Percentiles rank a stretch among this genome's conserved stretches.
phyloP scores from a whole-genome alignment of 2,113 vertebrate genomes.

The Eclectus roratus region DNA sequence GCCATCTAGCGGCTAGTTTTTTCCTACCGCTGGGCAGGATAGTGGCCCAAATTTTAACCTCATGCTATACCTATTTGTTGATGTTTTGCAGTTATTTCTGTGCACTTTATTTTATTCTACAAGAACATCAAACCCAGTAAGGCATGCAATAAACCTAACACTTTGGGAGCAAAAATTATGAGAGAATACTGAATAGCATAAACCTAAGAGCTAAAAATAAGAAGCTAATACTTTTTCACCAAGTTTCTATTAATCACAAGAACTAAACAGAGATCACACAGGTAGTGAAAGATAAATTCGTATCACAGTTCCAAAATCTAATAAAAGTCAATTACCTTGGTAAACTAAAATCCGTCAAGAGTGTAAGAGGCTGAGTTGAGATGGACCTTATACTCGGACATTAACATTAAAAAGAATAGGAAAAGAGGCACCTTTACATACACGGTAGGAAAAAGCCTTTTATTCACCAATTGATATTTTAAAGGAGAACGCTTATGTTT shows the following conservation, averaged over 20 bases:
- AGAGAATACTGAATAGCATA: background rate
- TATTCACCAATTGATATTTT: slow-evolving; percentile 15
- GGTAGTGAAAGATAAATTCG: background rate
- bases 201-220: background rate
- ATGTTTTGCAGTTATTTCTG: background rate
- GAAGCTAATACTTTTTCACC: background rate
- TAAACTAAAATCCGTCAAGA: background rate
- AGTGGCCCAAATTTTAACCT: background rate
- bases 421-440: background rate
- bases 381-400: background rate
- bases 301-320: background rate
- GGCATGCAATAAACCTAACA: background rate
- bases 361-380: background rate
- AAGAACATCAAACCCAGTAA: background rate
- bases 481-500: background rate
- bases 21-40: background rate
- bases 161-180: background rate
- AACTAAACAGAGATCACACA: background rate
- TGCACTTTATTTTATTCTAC: background rate
- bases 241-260: background rate
- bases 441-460: slow-evolving; percentile 27
- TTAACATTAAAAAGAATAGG: background rate
- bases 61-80: rapidly evolving
- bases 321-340: background rate
- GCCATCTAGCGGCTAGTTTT: background rate